Conservation (phyloP, 2,113 vertebrate species). For the Xenotilapia leptura region DNA sequence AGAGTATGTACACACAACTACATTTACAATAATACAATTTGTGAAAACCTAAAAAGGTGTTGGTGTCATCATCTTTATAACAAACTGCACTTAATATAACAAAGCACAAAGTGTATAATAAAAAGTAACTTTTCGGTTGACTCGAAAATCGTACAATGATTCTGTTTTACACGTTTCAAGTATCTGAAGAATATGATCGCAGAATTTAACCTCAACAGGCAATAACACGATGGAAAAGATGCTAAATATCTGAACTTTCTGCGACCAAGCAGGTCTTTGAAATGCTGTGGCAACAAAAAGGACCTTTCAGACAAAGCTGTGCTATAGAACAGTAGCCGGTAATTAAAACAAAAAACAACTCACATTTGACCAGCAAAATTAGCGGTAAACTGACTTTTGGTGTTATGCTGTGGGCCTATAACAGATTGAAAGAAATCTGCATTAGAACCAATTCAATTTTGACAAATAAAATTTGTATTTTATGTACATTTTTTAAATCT, state of each 20-base stretch:
- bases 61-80: slow-evolving; percentile 26
- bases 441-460: background rate
- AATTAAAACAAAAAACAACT: background rate
- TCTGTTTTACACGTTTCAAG: slow-evolving; percentile 40
- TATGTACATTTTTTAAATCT: background rate
- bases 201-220: background rate
- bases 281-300: slow-evolving; percentile 9
- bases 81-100: slow-evolving; percentile 60
- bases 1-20: slow-evolving; percentile 68
- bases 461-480: background rate
- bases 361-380: background rate
- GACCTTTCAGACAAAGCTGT: background rate
- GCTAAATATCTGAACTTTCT: background rate
- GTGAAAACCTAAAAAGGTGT: slow-evolving; percentile 46
- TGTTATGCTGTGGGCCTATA: background rate
- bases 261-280: background rate
- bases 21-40: slow-evolving; percentile 72
- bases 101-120: slow-evolving; percentile 42
- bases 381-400: background rate
- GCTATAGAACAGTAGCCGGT: background rate
- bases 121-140: slow-evolving; percentile 21
- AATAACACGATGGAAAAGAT: background rate
- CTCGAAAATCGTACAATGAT: slow-evolving; percentile 13
- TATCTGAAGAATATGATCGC: slow-evolving; percentile 8
- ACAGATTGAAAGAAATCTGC: background rate